A percentile compares a stretch with the other conserved stretches of the same genome.
Conservation (phyloP, 2,888 invertebrate genomes). For the Geophilus truncorum region DNA sequence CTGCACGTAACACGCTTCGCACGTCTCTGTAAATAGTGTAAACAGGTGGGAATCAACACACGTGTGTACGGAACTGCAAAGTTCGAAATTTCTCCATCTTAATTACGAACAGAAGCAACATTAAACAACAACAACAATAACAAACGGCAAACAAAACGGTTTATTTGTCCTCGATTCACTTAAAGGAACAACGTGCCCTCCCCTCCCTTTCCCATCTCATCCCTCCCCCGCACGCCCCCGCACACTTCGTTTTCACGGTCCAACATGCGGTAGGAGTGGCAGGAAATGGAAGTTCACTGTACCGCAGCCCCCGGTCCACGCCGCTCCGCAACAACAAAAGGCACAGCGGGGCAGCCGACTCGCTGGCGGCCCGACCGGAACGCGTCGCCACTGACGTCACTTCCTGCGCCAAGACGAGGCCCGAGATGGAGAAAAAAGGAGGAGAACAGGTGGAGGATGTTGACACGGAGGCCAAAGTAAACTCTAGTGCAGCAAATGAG, state of each 20-base stretch:
- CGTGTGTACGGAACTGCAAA: too few relatives aligned
- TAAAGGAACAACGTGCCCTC: background rate
- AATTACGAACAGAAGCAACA: background rate
- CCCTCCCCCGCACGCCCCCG: background rate
- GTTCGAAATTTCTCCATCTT: background rate
- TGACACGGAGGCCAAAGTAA: conserved; percentile 28
- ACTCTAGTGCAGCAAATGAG: conserved; percentile 19
- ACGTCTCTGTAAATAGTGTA: background rate
- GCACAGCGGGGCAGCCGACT: conserved; percentile 22
- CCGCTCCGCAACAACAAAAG: conserved; percentile 19
- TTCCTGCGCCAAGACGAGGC: conserved; percentile 15
- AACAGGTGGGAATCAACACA: background rate
- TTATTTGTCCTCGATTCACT: conserved; percentile 17
- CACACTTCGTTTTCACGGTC: conserved; percentile 22
- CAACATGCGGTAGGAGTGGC: conserved; percentile 8
- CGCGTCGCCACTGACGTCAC: conserved; percentile 21
- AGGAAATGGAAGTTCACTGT: conserved; percentile 27
- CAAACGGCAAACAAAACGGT: background rate
- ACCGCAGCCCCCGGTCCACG: conserved; percentile 25
- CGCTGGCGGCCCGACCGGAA: conserved; percentile 25
- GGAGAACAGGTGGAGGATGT: conserved; percentile 14
- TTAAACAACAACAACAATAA: background rate
- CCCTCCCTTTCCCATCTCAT: background rate
- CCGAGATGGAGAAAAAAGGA: background rate
- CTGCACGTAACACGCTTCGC: background rate